These are phyloP conservation scores for Pseudorasbora parva DNA, from an alignment of 2,113 vertebrate genomes.

Conservation along the genomic window DNA sequence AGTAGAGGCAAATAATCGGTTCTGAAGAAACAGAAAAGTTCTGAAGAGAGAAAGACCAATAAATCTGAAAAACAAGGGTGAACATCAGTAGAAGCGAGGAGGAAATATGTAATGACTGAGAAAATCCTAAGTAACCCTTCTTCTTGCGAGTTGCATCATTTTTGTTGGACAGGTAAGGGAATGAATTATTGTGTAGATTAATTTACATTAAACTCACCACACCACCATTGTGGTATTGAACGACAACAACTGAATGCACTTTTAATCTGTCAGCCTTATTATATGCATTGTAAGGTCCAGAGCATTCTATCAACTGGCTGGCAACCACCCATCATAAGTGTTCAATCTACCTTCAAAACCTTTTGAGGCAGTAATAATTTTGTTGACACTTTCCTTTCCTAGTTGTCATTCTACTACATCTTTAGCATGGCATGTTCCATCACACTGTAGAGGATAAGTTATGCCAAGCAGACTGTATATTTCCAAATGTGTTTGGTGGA, in stretches of 20 bases:
- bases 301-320: neutral
- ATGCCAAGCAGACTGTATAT: conserved; percentile 21
- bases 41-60: too few relatives aligned
- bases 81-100: too few relatives aligned
- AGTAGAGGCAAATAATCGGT: too few relatives aligned
- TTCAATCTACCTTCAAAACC: neutral
- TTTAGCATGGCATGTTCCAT: conserved; percentile 12
- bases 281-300: neutral
- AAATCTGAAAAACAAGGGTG: too few relatives aligned
- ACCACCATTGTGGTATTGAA: too few relatives aligned
- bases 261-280: neutral
- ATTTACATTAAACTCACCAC: neutral
- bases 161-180: neutral
- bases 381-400: neutral
- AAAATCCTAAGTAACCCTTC: too few relatives aligned
- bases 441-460: neutral
- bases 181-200: neutral
- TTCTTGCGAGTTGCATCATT: neutral
- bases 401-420: neutral
- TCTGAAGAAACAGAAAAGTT: too few relatives aligned
- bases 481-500: conserved; percentile 4
- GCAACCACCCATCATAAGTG: neutral
- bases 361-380: neutral
- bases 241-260: neutral
- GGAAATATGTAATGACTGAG: too few relatives aligned